A percentile compares a stretch with the other conserved stretches of the same genome.
These are phyloP conservation scores for Silurus glanis DNA, from an alignment of 2,113 vertebrate genomes.

Conservation along the genomic window DNA sequence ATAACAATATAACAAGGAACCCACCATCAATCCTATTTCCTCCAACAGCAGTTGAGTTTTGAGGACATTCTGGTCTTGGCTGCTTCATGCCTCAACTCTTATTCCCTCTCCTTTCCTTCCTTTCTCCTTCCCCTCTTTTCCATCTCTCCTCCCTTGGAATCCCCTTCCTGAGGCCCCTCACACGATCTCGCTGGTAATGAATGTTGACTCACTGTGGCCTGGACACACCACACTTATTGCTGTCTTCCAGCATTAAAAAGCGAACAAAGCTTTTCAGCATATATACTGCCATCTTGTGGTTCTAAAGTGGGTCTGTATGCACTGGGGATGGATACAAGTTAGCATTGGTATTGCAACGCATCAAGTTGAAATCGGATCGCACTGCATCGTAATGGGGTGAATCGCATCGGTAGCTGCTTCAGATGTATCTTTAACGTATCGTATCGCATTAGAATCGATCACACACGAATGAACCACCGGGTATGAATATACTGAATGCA, in stretches of 20 bases:
- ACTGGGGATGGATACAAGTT: no score
- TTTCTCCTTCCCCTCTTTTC: conserved; percentile 10
- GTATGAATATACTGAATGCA: background rate
- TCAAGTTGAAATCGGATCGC: no score
- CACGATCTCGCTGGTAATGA: conserved; percentile 25
- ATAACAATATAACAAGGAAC: background rate
- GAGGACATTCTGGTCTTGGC: background rate
- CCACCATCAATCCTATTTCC: conserved; percentile 17
- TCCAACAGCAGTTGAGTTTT: background rate
- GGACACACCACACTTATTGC: background rate
- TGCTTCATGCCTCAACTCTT: background rate
- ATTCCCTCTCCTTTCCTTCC: background rate
- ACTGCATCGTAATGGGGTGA: no score
- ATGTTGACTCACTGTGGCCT: background rate
- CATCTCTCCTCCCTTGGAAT: conserved; percentile 34
- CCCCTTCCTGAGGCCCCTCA: conserved; percentile 18
- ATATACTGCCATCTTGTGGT: conserved; percentile 24
- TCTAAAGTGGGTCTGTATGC: background rate
- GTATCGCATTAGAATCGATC: background rate
- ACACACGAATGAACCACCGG: background rate
- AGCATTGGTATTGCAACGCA: no score
- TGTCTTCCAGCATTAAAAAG: background rate
- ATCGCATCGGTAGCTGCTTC: no score
- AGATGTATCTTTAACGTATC: background rate
- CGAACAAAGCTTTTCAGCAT: background rate